Percentiles rank a stretch among this genome's conserved stretches.
phyloP scores from a whole-genome alignment of 2,113 vertebrate species.

The Syngnathus floridae region DNA sequence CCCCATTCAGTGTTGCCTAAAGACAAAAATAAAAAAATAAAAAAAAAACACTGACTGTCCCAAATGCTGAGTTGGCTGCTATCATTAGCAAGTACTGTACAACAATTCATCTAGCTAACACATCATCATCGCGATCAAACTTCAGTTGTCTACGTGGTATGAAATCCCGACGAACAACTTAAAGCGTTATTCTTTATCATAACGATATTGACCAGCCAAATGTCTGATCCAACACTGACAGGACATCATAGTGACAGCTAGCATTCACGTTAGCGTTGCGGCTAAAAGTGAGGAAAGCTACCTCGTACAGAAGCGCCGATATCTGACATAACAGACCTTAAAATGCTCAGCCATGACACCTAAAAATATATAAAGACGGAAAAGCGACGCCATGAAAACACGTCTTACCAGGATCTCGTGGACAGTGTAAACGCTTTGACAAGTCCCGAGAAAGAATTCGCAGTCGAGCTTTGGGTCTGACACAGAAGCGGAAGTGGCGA shows the following conservation, averaged over 20 bases:
- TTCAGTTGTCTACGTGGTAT: neutral
- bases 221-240: conserved; percentile 11
- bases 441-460: conserved; percentile 28
- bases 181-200: neutral
- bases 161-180: neutral
- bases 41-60: conserved; percentile 2
- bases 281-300: conserved; percentile 35
- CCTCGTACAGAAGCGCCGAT: conserved; percentile 2
- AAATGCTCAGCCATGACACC: neutral
- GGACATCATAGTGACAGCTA: conserved; percentile 49
- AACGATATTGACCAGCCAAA: neutral
- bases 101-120: neutral
- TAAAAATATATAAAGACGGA: neutral
- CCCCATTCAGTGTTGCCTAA: neutral
- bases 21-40: neutral
- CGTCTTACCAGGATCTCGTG: conserved; percentile 34
- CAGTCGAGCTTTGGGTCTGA: conserved; percentile 44
- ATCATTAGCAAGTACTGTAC: conserved; percentile 12
- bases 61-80: conserved; percentile 14
- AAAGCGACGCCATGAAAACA: no score
- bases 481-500: conserved; percentile 69
- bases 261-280: conserved; percentile 35
- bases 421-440: conserved; percentile 15
- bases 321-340: neutral
- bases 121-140: neutral